Evolutionary conservation across 2,888 invertebrate genomes (phyloP).

Genomic region (Zaprionus bogoriensis): DNA sequence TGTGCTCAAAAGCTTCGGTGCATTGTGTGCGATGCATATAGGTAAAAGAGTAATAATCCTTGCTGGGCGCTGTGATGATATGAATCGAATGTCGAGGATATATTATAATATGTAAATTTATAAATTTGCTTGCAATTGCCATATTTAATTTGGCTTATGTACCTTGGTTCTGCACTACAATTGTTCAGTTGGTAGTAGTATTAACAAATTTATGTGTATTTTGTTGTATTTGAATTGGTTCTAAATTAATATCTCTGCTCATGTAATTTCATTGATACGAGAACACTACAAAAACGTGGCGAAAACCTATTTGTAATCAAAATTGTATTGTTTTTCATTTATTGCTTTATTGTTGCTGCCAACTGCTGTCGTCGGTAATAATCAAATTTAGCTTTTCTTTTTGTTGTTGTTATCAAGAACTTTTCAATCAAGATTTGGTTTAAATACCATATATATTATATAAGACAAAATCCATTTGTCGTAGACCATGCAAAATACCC

Average conservation of each 20-base stretch:
- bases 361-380: constrained; percentile 17
- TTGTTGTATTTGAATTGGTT: constrained; percentile 4
- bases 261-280: constrained; percentile 1
- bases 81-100: too few species aligned
- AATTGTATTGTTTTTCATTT: constrained; percentile 39
- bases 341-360: constrained; percentile 39
- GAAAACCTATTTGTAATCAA: constrained; percentile 41
- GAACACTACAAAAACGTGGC: constrained; percentile 16
- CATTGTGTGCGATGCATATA: constrained; percentile 9
- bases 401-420: constrained; percentile 4
- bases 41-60: constrained; percentile 6
- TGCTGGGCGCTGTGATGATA: constrained; percentile 59
- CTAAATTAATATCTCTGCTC: constrained; percentile 1
- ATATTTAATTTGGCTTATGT: constrained; percentile 1
- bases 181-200: constrained; percentile 4
- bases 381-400: constrained; percentile 18
- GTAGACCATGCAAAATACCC: constrained; percentile 21
- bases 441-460: constrained; percentile 1
- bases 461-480: constrained; percentile 5
- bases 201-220: constrained; percentile 18
- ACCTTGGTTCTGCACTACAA: constrained; percentile 3
- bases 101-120: constrained; percentile 31
- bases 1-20: constrained; percentile 35
- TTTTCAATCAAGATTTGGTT: background rate
- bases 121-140: too few species aligned